Evolutionary conservation across 64 coral and sea anemone species (phyloP).

Genomic region (Stylophora pistillata): DNA sequence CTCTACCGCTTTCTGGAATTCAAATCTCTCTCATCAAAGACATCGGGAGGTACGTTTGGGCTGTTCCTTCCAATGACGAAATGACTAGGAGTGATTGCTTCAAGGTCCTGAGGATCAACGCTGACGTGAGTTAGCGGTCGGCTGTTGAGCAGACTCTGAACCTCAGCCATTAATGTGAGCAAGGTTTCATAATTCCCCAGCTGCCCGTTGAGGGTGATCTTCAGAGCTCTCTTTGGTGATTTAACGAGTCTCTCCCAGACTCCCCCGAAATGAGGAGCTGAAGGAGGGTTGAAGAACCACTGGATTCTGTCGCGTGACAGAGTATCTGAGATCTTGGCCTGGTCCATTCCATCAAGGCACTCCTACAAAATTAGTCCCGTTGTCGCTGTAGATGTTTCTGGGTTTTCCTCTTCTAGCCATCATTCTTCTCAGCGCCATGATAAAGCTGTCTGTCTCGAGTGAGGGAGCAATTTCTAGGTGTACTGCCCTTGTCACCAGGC

Average conservation of each 20-base stretch:
- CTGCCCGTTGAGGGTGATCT: constrained; percentile 40
- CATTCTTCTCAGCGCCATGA: constrained; percentile 24
- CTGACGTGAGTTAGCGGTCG: constrained; percentile 57
- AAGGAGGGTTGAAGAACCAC: constrained; percentile 50
- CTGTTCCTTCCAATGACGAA: constrained; percentile 61
- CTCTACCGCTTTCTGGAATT: constrained; percentile 47
- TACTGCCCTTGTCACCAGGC: constrained; percentile 20
- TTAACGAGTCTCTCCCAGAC: constrained; percentile 39
- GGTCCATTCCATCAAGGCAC: constrained; percentile 10
- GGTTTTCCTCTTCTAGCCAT: constrained; percentile 40
- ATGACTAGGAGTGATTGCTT: constrained; percentile 64
- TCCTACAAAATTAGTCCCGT: constrained; percentile 37
- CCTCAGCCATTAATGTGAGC: constrained; percentile 47
- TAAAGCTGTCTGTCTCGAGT: constrained; percentile 41
- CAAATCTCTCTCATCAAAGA: constrained; percentile 47
- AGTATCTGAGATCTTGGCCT: constrained; percentile 14
- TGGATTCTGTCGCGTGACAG: constrained; percentile 38
- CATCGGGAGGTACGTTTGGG: constrained; percentile 35
- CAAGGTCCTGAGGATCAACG: constrained; percentile 44
- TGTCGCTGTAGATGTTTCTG: constrained; percentile 29
- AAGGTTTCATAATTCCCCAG: constrained; percentile 55
- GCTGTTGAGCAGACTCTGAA: constrained; percentile 51
- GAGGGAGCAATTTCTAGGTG: constrained; percentile 38
- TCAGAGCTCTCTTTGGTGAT: constrained; percentile 56
- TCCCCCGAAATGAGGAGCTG: constrained; percentile 47